These are phyloP conservation scores for Plagiodera versicolora DNA, from an alignment of 2,888 invertebrate species.

Conservation along the genomic window DNA sequence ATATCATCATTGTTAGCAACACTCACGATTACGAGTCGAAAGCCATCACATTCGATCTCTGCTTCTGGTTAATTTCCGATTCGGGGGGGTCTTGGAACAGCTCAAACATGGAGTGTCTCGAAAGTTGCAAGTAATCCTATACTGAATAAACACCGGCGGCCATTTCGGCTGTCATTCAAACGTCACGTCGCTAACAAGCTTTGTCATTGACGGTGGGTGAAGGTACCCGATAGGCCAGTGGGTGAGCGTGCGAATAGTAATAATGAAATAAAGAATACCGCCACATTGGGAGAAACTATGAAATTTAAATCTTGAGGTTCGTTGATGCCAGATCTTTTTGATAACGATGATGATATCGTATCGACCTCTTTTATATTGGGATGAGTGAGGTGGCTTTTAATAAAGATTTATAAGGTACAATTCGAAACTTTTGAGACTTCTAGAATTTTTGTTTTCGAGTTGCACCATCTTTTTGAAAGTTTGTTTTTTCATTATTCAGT, in stretches of 20 bases:
- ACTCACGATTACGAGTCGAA: background rate
- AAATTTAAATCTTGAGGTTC: too few species aligned
- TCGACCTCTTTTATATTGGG: too few species aligned
- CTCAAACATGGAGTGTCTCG: constrained; percentile 32
- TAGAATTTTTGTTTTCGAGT: too few species aligned
- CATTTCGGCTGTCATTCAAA: constrained; percentile 53
- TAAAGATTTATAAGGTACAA: too few species aligned
- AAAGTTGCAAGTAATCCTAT: constrained; percentile 48
- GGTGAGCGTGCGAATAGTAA: constrained; percentile 52
- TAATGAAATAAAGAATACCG: constrained; percentile 51
- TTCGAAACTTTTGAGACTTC: too few species aligned
- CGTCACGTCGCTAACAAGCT: constrained; percentile 49
- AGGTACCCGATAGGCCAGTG: constrained; percentile 45
- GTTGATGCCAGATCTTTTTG: too few species aligned
- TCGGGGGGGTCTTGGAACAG: constrained; percentile 34
- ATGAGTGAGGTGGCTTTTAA: too few species aligned
- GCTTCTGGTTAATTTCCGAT: constrained; percentile 33
- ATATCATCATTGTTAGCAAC: background rate
- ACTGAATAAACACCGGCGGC: constrained; percentile 50
- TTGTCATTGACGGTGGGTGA: constrained; percentile 47
- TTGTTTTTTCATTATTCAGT: too few species aligned
- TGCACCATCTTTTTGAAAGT: too few species aligned
- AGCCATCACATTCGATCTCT: constrained; percentile 4
- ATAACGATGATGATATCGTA: too few species aligned
- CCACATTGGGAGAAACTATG: constrained; percentile 1